A percentile compares a stretch with the other conserved stretches of the same genome.
Evolutionary conservation across 2,797 vertebrate species (phyloP).

Genomic region (Merluccius polli): DNA sequence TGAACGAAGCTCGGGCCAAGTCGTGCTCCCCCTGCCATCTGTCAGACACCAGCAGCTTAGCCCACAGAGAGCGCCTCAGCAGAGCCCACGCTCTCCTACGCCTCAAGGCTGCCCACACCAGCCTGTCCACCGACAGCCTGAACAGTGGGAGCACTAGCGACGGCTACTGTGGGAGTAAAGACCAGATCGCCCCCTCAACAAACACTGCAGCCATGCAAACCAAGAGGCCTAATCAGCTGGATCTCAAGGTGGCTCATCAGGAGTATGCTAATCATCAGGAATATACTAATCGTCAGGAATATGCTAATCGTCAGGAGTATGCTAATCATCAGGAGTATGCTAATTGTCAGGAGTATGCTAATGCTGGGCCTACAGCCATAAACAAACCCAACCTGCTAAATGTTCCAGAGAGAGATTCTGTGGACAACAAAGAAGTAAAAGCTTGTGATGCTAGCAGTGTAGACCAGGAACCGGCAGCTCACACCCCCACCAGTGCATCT

Average conservation of each 20-base stretch:
- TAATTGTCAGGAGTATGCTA: slow-evolving; percentile 58
- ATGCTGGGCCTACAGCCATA: slow-evolving; percentile 38
- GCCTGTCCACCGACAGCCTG: slow-evolving; percentile 92
- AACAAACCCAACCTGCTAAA: slow-evolving; percentile 60
- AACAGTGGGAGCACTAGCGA: slow-evolving; percentile 93
- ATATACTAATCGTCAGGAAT: not conserved
- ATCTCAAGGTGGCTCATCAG: slow-evolving; percentile 79
- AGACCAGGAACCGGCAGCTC: slow-evolving; percentile 64
- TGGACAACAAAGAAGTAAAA: slow-evolving; percentile 62
- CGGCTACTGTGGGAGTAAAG: slow-evolving; percentile 84
- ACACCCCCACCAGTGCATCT: slow-evolving; percentile 64
- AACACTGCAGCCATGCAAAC: slow-evolving; percentile 74
- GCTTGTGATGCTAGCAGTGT: slow-evolving; percentile 53
- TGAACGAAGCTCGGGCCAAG: slow-evolving; percentile 82
- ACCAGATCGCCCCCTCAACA: slow-evolving; percentile 77
- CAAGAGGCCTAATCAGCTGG: slow-evolving; percentile 85
- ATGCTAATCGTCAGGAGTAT: too few species aligned
- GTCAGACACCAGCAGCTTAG: slow-evolving; percentile 75
- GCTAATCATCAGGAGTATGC: too few species aligned
- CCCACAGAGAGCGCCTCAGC: slow-evolving; percentile 75
- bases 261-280: slow-evolving; percentile 53
- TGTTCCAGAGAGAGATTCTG: slow-evolving; percentile 70
- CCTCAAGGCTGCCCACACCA: slow-evolving; percentile 84
- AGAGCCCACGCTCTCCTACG: slow-evolving; percentile 82
- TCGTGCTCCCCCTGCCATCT: slow-evolving; percentile 89